Percentiles rank a stretch among this genome's conserved stretches.
Conservation (phyloP, 2,797 vertebrate species). For the Valencia hispanica region DNA sequence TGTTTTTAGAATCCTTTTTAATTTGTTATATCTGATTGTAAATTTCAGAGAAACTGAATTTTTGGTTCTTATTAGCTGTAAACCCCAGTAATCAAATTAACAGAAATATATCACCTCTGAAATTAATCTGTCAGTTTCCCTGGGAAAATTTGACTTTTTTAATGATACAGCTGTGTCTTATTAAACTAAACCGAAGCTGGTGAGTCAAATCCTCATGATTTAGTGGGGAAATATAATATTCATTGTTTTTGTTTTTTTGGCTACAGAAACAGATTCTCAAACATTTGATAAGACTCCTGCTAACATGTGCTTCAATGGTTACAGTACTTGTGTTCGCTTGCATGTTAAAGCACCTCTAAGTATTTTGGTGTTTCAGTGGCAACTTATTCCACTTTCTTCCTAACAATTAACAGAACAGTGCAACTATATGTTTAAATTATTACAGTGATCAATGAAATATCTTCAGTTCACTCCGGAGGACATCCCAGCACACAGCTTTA, state of each 20-base stretch:
- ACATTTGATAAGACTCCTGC: neutral
- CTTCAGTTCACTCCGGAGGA: neutral
- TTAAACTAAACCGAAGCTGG: neutral
- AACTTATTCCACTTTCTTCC: neutral
- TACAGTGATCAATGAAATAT: neutral
- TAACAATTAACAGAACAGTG: no score
- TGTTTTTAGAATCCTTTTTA: neutral
- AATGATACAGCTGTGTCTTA: neutral
- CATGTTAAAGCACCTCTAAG: neutral
- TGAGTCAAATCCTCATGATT: neutral
- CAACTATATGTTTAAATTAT: neutral
- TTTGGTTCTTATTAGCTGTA: neutral
- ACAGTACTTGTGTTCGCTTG: neutral
- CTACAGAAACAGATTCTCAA: no score
- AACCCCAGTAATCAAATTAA: no score
- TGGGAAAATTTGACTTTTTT: neutral
- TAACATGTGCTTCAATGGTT: neutral
- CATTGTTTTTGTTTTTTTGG: neutral
- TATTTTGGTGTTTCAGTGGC: neutral
- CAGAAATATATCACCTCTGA: no score
- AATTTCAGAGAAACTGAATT: neutral
- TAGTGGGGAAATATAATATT: neutral
- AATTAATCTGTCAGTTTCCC: neutral
- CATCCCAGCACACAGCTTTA: conserved; percentile 7
- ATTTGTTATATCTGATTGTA: neutral